These are phyloP conservation scores for Lucinisca nassula DNA, from an alignment of 2,888 invertebrate species.

Conservation along the genomic window DNA sequence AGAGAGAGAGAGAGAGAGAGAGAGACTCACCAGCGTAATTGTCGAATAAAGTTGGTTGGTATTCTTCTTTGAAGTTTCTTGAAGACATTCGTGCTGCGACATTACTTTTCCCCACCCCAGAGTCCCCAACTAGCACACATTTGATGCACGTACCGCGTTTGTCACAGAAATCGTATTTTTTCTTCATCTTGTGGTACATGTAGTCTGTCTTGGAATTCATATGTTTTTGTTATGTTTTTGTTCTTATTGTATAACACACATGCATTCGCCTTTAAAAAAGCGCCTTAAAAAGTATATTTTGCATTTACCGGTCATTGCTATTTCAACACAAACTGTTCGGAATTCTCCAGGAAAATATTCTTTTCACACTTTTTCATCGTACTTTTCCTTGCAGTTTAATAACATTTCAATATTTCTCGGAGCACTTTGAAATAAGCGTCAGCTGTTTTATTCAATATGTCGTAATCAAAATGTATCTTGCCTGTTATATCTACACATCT, in stretches of 20 bases:
- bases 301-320: too few species aligned
- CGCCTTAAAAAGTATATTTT: too few species aligned
- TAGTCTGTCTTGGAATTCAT: too few species aligned
- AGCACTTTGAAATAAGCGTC: background rate
- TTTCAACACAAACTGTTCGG: too few species aligned
- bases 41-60: slow-evolving; percentile 81
- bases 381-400: too few species aligned
- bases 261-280: too few species aligned
- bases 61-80: slow-evolving; percentile 77
- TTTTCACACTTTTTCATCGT: too few species aligned
- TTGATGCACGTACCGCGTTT: slow-evolving; percentile 72
- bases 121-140: slow-evolving; percentile 83
- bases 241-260: too few species aligned
- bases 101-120: slow-evolving; percentile 80
- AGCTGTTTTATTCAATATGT: background rate
- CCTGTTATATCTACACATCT: too few species aligned
- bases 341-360: too few species aligned
- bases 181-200: slow-evolving; percentile 68
- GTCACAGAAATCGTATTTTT: slow-evolving; percentile 72
- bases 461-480: too few species aligned
- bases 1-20: background rate
- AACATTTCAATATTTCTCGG: background rate
- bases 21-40: slow-evolving; percentile 78
- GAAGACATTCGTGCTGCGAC: slow-evolving; percentile 77
- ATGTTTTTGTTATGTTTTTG: too few species aligned